Conservation (phyloP, 2,888 invertebrate species). For the Lordiphosa andalusiaca region DNA sequence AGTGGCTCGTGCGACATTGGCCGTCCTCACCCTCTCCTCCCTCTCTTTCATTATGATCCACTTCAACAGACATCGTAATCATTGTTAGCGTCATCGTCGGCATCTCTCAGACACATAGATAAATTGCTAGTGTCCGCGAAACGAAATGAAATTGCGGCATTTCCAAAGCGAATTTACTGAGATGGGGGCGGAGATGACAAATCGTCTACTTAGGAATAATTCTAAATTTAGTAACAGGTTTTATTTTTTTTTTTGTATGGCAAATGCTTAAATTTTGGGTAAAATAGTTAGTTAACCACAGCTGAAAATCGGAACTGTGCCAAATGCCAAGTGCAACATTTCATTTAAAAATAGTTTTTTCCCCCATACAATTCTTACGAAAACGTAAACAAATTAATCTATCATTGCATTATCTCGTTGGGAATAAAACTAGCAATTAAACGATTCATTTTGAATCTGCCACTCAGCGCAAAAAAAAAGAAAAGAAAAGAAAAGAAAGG, state of each 20-base stretch:
- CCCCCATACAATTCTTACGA: conserved; percentile 15
- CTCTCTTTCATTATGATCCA: conserved; percentile 9
- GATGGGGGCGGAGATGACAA: conserved; percentile 34
- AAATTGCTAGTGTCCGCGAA: conserved; percentile 47
- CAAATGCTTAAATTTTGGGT: too few relatives aligned
- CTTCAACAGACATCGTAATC: conserved; percentile 19
- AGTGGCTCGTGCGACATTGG: conserved; percentile 49
- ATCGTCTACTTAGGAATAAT: conserved; percentile 52
- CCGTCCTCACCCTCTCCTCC: conserved; percentile 7
- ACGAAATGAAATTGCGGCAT: conserved; percentile 59
- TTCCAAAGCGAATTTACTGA: conserved; percentile 43
- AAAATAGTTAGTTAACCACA: too few relatives aligned
- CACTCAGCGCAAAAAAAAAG: conserved; percentile 19
- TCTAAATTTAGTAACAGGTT: conserved; percentile 36
- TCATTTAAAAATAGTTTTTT: conserved; percentile 25
- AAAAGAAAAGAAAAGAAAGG: conserved; percentile 3
- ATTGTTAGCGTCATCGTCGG: conserved; percentile 26
- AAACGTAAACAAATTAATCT: conserved; percentile 56
- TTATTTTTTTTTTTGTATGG: too few relatives aligned
- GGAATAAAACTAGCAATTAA: conserved; percentile 53
- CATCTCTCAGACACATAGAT: conserved; percentile 42
- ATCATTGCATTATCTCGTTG: conserved; percentile 53
- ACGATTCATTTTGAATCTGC: conserved; percentile 62
- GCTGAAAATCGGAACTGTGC: conserved; percentile 40
- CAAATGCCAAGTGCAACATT: conserved; percentile 63